Percentiles rank a stretch among this genome's conserved stretches.
Evolutionary conservation across 1,140 invertebrate genomes (phyloP).

Genomic region (Lasioglossum albipes): DNA sequence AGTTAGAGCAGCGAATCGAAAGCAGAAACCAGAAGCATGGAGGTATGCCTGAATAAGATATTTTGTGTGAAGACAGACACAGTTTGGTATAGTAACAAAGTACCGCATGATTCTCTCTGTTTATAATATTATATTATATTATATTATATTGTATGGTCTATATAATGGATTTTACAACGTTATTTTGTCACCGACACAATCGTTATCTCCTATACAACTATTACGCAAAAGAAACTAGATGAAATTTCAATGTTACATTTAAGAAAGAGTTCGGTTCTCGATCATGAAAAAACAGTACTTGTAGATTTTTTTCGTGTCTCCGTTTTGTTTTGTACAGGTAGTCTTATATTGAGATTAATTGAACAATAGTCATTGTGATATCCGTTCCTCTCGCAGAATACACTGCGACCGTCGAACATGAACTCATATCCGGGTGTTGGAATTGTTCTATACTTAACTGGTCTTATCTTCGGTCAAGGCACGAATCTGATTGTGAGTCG

Average conservation of each 20-base stretch:
- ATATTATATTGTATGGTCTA: neutral
- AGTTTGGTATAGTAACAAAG: constrained; percentile 52
- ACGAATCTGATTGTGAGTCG: constrained; percentile 53
- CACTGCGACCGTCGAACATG: neutral
- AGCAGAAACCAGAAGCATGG: constrained; percentile 47
- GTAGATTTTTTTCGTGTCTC: neutral
- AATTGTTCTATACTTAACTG: constrained; percentile 57
- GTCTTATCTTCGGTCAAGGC: constrained; percentile 64
- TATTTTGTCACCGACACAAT: neutral
- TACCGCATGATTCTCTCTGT: neutral
- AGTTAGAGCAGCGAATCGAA: constrained; percentile 40
- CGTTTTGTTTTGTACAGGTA: constrained; percentile 23
- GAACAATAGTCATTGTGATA: constrained; percentile 10
- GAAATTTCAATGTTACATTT: constrained; percentile 11
- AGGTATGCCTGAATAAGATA: constrained; percentile 31
- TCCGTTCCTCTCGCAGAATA: neutral
- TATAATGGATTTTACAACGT: neutral
- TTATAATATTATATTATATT: neutral
- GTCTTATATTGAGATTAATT: constrained; percentile 21
- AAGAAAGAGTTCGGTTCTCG: constrained; percentile 5
- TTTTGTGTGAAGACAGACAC: constrained; percentile 50
- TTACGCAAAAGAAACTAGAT: neutral
- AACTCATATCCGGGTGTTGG: neutral
- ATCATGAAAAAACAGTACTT: neutral
- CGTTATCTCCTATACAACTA: constrained; percentile 2